Percentiles rank a stretch among this genome's conserved stretches.
Conservation (phyloP, 1,140 invertebrate species). For the Papilio machaon region DNA sequence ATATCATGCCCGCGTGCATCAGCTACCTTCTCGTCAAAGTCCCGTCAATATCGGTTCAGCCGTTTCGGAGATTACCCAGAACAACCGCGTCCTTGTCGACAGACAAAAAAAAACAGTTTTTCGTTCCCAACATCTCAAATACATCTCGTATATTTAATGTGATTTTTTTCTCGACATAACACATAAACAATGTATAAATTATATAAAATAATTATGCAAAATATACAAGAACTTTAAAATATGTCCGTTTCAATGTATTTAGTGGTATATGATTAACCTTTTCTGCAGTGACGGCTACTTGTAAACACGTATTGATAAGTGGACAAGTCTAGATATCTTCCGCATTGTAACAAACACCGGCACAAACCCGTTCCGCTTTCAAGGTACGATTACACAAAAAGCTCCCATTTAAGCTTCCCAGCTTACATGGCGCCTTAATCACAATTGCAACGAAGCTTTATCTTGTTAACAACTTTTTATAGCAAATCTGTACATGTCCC, state of each 20-base stretch:
- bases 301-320: constrained; percentile 14
- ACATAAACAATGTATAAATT: no score
- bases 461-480: constrained; percentile 14
- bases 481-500: neutral
- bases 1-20: no score
- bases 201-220: no score
- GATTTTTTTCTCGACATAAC: no score
- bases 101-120: no score
- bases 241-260: neutral
- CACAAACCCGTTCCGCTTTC: constrained; percentile 26
- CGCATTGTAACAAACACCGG: constrained; percentile 4
- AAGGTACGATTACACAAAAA: constrained; percentile 16
- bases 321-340: constrained; percentile 22
- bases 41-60: no score
- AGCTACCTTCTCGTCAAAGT: no score
- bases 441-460: constrained; percentile 26
- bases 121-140: no score
- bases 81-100: no score
- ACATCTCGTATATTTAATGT: no score
- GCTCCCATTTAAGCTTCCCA: neutral
- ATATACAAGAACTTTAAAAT: no score
- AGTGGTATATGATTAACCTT: constrained; percentile 6
- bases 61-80: no score
- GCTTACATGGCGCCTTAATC: constrained; percentile 24
- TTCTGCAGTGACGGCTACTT: neutral